These are phyloP conservation scores for Diploptera punctata DNA, from an alignment of 2,888 invertebrate genomes.

Conservation along the genomic window DNA sequence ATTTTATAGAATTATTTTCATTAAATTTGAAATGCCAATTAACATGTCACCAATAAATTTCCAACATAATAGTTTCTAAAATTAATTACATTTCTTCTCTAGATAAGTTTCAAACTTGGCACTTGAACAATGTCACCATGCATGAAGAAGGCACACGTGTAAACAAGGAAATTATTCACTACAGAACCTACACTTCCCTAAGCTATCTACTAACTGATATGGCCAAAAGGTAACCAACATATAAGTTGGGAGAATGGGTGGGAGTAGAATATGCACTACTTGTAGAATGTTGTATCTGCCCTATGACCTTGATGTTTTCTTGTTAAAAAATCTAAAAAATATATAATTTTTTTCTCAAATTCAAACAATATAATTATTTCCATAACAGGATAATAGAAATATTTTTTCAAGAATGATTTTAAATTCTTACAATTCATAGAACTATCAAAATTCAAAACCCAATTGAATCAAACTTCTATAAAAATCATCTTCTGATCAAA, in stretches of 20 bases:
- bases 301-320: constrained; percentile 9
- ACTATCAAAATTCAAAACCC: too few species aligned
- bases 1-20: background rate
- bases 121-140: background rate
- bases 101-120: background rate
- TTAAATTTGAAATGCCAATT: background rate
- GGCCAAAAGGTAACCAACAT: background rate
- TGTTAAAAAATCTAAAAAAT: too few species aligned
- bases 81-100: background rate
- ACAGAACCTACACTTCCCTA: background rate
- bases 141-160: background rate
- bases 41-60: background rate
- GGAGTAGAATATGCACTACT: constrained; percentile 2
- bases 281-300: background rate
- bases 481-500: too few species aligned
- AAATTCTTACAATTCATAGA: too few species aligned
- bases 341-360: too few species aligned
- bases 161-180: background rate
- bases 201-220: background rate
- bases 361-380: too few species aligned
- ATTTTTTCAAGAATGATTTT: too few species aligned
- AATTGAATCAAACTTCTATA: too few species aligned
- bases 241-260: background rate
- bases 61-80: background rate
- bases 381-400: too few species aligned